Base-by-base conservation (phyloP, 1,140 invertebrate species). In the Frieseomelitta varia region DNA sequence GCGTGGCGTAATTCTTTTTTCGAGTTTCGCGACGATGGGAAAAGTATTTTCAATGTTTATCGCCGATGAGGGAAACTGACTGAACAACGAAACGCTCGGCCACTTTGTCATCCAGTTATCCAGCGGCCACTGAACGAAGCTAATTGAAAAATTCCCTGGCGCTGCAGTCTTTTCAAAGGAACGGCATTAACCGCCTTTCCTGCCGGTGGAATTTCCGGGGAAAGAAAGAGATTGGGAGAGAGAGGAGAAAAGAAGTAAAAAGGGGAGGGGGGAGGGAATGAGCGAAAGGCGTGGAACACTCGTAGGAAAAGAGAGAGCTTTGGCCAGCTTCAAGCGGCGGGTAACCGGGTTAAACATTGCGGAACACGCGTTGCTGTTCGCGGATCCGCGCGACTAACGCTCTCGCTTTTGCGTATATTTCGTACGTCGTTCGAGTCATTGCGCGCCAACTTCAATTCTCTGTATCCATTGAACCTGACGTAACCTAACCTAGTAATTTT, bases 111-210 rank as follows among this genome's bases (percentile, higher is more conserved):
- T 77, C 53, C 65, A 30, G 72, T 58, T 71, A 69, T 61, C 51
- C 67, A 8, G 4, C 65, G 61, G 65, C 56, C 58, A 53, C 56
- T 27, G 79, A 53, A 73, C 58, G 74, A 34, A 68, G 81, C 55
- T 83, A 83, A 83, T 83, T 83, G 81, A 83, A 83, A 83, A 83
- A 83, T 83, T 83, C 81, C 47, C 65, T 83, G 75, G 53, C 75
- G 39, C 15, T 83, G 81, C 75, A 69, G 81, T 53, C 81, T 78
- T 83, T 78, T 78, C 67, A 78, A 71, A 67, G 24, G 61, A 83
- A 71, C 74, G 53, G 55, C 75, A 71, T 78, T 83, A 78, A 56
- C 75, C 65, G 67, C 4, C 27, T 78, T 69, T 30, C 30, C 27
- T 6, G 14, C 6, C 2, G 51, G 14, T 19, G 27, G 55, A 69